Percentiles rank a stretch among this genome's conserved stretches.
These are phyloP conservation scores for Bombylius discolor DNA, from an alignment of 2,888 invertebrate genomes.

Conservation along the genomic window DNA sequence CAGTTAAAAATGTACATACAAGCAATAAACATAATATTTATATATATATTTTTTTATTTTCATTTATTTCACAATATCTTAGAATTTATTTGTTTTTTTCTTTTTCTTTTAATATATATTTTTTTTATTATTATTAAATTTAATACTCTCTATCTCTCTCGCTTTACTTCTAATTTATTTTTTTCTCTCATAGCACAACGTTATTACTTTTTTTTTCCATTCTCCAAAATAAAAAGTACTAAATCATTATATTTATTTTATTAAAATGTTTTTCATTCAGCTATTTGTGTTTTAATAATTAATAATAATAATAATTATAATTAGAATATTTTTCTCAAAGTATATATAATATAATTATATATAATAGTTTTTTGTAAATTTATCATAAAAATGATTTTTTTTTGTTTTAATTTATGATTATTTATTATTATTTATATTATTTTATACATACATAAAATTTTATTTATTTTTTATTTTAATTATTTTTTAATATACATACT, in stretches of 20 bases:
- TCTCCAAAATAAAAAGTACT: no score
- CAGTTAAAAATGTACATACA: constrained; percentile 23
- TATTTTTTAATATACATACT: constrained; percentile 7
- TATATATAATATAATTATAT: no score
- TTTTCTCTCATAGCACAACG: not conserved
- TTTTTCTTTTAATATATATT: constrained; percentile 6
- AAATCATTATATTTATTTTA: no score
- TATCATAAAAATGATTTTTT: no score
- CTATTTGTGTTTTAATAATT: no score
- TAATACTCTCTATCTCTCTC: constrained; percentile 15
- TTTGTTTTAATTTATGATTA: not conserved
- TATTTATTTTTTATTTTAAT: not conserved
- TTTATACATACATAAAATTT: not conserved
- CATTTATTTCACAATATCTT: constrained; percentile 15
- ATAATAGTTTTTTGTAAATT: no score
- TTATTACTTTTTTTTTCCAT: no score
- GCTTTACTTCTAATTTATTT: constrained; percentile 16
- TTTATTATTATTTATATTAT: not conserved
- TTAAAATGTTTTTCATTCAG: no score
- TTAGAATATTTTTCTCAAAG: no score
- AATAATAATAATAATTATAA: no score
- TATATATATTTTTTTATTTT: constrained; percentile 14
- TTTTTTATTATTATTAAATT: constrained; percentile 13
- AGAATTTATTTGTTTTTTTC: constrained; percentile 13
- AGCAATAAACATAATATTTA: constrained; percentile 17